These are phyloP conservation scores for Eurosta solidaginis DNA, from an alignment of 1,140 invertebrate species.

Conservation along the genomic window DNA sequence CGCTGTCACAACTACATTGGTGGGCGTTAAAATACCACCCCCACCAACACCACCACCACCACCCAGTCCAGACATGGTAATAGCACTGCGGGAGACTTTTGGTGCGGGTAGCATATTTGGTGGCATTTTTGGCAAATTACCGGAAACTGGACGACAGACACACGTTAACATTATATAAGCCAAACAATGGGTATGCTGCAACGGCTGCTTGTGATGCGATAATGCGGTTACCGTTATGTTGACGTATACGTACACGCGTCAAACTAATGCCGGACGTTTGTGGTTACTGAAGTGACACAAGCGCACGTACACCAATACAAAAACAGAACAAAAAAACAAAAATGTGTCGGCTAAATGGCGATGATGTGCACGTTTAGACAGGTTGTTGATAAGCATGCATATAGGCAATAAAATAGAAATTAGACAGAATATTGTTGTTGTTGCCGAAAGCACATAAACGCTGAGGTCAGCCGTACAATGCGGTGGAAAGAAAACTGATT, in stretches of 20 bases:
- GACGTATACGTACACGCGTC: not conserved
- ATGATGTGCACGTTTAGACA: not conserved
- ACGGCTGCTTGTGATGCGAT: not conserved
- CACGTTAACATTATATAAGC: slow-evolving; percentile 54
- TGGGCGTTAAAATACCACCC: too few species aligned
- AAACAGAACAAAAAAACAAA: not conserved
- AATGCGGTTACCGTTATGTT: not conserved
- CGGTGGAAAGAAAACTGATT: too few species aligned
- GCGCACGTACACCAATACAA: not conserved
- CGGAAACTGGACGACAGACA: slow-evolving; percentile 58
- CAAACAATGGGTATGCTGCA: not conserved
- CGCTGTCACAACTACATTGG: slow-evolving; percentile 50
- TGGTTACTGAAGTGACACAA: not conserved
- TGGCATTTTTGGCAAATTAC: slow-evolving; percentile 58
- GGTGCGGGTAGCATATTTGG: slow-evolving; percentile 49
- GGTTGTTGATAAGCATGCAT: not conserved
- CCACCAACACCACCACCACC: too few species aligned
- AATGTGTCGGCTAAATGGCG: too few species aligned
- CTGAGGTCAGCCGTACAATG: too few species aligned
- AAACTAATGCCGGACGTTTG: slow-evolving; percentile 2
- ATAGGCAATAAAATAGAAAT: too few species aligned
- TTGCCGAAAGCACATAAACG: too few species aligned
- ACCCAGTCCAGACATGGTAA: slow-evolving; percentile 33
- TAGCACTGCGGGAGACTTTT: slow-evolving; percentile 35
- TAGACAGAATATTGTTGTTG: too few species aligned